Percentiles rank a stretch among this genome's conserved stretches.
Conservation (phyloP, 2,888 invertebrate species). For the Dynastes hyllus region DNA sequence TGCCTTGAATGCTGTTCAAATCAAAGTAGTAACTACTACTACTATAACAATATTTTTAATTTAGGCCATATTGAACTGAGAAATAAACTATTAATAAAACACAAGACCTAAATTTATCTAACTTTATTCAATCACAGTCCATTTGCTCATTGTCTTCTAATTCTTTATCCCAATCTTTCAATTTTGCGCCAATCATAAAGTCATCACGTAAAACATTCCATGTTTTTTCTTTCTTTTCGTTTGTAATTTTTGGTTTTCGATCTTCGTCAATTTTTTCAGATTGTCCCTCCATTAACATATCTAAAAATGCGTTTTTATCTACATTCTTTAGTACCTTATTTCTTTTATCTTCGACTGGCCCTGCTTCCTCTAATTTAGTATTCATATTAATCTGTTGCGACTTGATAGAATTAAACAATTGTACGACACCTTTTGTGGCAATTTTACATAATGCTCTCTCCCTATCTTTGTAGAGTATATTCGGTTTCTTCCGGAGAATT, state of each 20-base stretch:
- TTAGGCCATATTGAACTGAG: too few species aligned
- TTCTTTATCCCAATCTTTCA: conserved; percentile 94
- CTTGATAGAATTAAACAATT: conserved; percentile 92
- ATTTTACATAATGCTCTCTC: conserved; percentile 87
- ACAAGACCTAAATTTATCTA: background rate
- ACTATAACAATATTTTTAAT: too few species aligned
- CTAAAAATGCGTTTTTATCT: conserved; percentile 84
- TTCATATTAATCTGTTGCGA: conserved; percentile 87
- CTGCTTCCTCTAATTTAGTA: conserved; percentile 80
- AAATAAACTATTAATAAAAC: background rate
- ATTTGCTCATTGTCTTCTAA: conserved; percentile 71
- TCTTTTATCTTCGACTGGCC: conserved; percentile 84
- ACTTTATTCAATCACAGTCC: conserved; percentile 52
- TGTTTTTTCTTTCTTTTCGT: conserved; percentile 66
- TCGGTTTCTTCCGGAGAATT: conserved; percentile 83
- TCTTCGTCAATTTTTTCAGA: conserved; percentile 68
- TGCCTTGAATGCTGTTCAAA: too few species aligned
- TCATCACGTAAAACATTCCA: conserved; percentile 86
- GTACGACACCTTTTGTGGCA: conserved; percentile 94
- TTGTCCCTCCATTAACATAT: conserved; percentile 84
- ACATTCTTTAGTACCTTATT: conserved; percentile 85
- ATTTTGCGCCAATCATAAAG: conserved; percentile 90
- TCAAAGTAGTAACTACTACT: too few species aligned
- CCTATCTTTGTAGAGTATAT: conserved; percentile 82
- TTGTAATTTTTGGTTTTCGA: conserved; percentile 62